Conservation (phyloP, 2,797 vertebrate species). For the Cuculus canorus region DNA sequence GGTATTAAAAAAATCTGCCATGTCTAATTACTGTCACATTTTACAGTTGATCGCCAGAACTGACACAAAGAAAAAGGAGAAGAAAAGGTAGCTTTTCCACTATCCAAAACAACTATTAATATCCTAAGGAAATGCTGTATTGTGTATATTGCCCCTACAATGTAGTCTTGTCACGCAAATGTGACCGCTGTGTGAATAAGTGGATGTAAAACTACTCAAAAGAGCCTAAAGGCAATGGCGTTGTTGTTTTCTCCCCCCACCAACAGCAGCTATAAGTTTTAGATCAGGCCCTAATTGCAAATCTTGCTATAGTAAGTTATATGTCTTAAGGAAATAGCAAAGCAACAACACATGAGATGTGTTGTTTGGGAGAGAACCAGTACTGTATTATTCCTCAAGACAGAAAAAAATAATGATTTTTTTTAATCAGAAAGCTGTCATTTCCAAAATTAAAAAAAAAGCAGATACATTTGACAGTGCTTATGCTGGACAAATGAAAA, state of each 20-base stretch:
- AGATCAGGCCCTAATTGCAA: conserved; percentile 33
- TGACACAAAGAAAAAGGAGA: conserved; percentile 32
- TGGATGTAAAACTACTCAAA: conserved; percentile 1
- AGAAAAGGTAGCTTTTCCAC: conserved; percentile 16
- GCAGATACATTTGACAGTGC: background rate
- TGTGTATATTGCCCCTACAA: background rate
- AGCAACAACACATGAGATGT: conserved; percentile 16
- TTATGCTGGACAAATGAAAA: background rate
- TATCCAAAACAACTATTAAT: background rate
- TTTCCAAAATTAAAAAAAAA: background rate
- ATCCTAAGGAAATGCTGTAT: conserved; percentile 34
- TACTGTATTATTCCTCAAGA: background rate
- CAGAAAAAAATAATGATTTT: background rate
- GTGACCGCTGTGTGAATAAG: background rate
- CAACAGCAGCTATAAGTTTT: conserved; percentile 20
- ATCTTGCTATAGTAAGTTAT: background rate
- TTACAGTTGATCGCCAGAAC: conserved; percentile 7
- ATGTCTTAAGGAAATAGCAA: conserved; percentile 20
- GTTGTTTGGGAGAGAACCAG: background rate
- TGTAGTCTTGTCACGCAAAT: conserved; percentile 37
- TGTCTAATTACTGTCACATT: conserved; percentile 41
- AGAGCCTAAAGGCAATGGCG: background rate
- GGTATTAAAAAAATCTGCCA: background rate
- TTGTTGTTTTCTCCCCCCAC: background rate
- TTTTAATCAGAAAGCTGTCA: conserved; percentile 15